Evolutionary conservation across 2,888 invertebrate genomes (phyloP).

Genomic region (Cerceris rybyensis): DNA sequence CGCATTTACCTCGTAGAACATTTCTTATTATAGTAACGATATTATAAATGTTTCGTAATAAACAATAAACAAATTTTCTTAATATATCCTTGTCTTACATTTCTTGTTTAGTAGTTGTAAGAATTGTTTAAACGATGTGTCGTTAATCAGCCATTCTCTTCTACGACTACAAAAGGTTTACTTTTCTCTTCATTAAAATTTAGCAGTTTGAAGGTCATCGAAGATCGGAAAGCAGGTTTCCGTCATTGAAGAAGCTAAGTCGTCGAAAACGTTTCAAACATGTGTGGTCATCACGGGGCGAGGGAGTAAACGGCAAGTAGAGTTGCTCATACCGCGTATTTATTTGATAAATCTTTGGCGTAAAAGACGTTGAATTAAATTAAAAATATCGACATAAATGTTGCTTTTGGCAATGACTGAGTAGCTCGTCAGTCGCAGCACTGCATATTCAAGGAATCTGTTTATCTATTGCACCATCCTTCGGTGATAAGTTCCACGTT

Average conservation of each 20-base stretch:
- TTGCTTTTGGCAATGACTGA: slow-evolving; percentile 41
- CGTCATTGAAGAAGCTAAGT: neutral
- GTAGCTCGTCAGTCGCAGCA: slow-evolving; percentile 18
- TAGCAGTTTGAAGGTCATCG: neutral
- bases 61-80: slow-evolving; percentile 48
- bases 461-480: slow-evolving; percentile 30
- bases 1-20: slow-evolving; percentile 39
- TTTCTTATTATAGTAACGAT: slow-evolving; percentile 29
- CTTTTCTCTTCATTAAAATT: too few species aligned
- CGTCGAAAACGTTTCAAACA: neutral
- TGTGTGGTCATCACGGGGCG: too few species aligned
- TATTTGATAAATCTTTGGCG: slow-evolving; percentile 64
- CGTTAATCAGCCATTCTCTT: too few species aligned
- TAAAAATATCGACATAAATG: slow-evolving; percentile 46
- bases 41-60: slow-evolving; percentile 34
- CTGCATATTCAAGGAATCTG: slow-evolving; percentile 33
- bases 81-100: neutral
- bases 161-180: too few species aligned
- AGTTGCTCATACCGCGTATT: slow-evolving; percentile 52
- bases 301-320: slow-evolving; percentile 11
- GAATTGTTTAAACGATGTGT: too few species aligned
- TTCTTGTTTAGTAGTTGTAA: too few species aligned
- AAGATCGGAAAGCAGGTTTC: too few species aligned
- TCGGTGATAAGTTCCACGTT: slow-evolving; percentile 27
- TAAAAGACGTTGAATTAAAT: slow-evolving; percentile 49